phyloP scores from a whole-genome alignment of 2,888 invertebrate species.

The Tholera decimalis region DNA sequence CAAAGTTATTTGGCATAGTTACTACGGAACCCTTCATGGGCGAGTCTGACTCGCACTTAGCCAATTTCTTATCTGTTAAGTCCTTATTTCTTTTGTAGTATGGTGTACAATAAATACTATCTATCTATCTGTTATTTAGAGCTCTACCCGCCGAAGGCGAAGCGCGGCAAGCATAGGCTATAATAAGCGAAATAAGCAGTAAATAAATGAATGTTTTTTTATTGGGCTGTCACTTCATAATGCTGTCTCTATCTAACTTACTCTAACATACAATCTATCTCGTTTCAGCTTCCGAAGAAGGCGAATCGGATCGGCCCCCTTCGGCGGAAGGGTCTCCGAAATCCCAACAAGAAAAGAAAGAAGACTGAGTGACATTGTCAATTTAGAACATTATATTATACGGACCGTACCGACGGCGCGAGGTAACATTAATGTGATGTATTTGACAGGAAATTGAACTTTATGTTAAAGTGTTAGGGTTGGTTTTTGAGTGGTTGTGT shows the following conservation, averaged over 20 bases:
- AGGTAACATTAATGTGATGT: slow-evolving; percentile 50
- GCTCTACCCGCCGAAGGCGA: too few species aligned
- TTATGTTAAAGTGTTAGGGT: slow-evolving; percentile 29
- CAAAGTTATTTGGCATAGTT: too few species aligned
- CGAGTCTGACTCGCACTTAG: too few species aligned
- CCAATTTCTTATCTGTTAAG: too few species aligned
- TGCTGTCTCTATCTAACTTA: background rate
- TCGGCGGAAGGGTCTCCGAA: slow-evolving; percentile 78
- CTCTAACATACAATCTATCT: slow-evolving; percentile 8
- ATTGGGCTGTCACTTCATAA: too few species aligned
- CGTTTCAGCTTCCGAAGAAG: slow-evolving; percentile 72
- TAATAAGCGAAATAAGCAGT: too few species aligned
- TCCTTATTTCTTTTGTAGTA: too few species aligned
- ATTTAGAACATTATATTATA: slow-evolving; percentile 53
- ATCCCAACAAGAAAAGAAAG: slow-evolving; percentile 82
- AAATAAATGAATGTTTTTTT: too few species aligned
- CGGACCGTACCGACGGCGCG: slow-evolving; percentile 18
- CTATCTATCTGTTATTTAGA: too few species aligned
- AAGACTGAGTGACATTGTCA: slow-evolving; percentile 82
- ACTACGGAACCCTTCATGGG: too few species aligned
- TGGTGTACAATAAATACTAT: too few species aligned
- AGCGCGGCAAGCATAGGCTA: too few species aligned
- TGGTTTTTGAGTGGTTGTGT: slow-evolving; percentile 17
- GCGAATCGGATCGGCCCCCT: slow-evolving; percentile 79
- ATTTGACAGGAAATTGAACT: slow-evolving; percentile 35